Conservation (phyloP, 2,797 vertebrate species). For the Emys orbicularis region DNA sequence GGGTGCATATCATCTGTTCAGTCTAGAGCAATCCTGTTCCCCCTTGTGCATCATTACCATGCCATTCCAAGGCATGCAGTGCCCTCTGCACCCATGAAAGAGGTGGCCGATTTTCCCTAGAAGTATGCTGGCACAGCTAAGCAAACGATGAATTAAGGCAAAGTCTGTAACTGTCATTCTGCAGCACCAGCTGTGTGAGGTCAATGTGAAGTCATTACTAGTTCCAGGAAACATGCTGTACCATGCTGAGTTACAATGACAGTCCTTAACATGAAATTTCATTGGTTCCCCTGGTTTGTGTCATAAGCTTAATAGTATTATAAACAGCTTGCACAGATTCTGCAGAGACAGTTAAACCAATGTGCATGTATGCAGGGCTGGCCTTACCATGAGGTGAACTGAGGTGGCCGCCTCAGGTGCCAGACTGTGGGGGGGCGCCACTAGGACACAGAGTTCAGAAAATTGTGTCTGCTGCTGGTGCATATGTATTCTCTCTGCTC, state of each 20-base stretch:
- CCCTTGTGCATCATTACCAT: not conserved
- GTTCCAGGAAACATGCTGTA: not conserved
- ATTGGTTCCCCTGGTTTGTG: not conserved
- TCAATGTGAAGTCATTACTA: not conserved
- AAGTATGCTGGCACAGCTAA: not conserved
- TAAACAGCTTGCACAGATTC: slow-evolving; percentile 15
- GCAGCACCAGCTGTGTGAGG: not conserved
- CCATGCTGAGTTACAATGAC: not conserved
- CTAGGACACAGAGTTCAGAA: too few relatives aligned
- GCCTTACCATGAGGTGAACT: too few relatives aligned
- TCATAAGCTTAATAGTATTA: not conserved
- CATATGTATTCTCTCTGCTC: too few relatives aligned
- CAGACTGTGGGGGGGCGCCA: too few relatives aligned
- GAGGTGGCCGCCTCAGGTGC: too few relatives aligned
- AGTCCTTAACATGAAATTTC: not conserved
- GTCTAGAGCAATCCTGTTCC: not conserved
- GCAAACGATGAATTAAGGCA: not conserved
- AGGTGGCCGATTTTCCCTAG: not conserved
- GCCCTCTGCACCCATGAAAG: not conserved
- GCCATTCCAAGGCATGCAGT: not conserved
- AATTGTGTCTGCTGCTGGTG: too few relatives aligned
- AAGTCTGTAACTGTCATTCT: not conserved
- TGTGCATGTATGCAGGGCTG: not conserved
- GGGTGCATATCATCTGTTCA: not conserved
- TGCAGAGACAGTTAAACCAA: slow-evolving; percentile 24